phyloP scores from a whole-genome alignment of 1,140 invertebrate genomes.

The Penaeus indicus region DNA sequence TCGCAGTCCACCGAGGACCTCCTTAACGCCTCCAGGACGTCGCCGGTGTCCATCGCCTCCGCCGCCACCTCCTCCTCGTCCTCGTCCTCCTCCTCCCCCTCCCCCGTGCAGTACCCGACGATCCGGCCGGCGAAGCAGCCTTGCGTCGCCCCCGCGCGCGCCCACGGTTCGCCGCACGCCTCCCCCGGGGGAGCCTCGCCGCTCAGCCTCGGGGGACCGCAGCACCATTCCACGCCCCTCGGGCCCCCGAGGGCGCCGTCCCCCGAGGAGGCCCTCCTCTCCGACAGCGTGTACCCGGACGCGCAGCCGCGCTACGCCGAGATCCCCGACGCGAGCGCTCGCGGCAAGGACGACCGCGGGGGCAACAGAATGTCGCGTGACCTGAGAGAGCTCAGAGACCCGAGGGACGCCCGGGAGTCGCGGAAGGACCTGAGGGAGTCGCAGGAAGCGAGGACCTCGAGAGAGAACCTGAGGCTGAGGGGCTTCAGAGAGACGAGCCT shows the following conservation, averaged over 20 bases:
- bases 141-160: slow-evolving; percentile 25
- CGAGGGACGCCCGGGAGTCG: background rate
- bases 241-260: slow-evolving; percentile 21
- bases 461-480: slow-evolving; percentile 6
- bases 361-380: slow-evolving; percentile 42
- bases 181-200: slow-evolving; percentile 24
- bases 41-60: slow-evolving; percentile 46
- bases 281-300: slow-evolving; percentile 60
- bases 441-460: background rate
- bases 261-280: slow-evolving; percentile 43
- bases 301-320: slow-evolving; percentile 54
- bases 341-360: slow-evolving; percentile 8
- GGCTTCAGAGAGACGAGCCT: slow-evolving; percentile 47
- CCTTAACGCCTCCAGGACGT: slow-evolving; percentile 53
- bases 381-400: slow-evolving; percentile 24
- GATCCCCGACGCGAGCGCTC: slow-evolving; percentile 20
- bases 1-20: slow-evolving; percentile 60
- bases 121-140: slow-evolving; percentile 55
- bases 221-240: slow-evolving; percentile 40
- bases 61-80: slow-evolving; percentile 15
- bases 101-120: slow-evolving; percentile 52
- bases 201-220: background rate
- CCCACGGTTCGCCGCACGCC: background rate
- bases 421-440: background rate
- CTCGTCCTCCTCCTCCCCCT: slow-evolving; percentile 27